Evolutionary conservation across 2,797 vertebrate genomes (phyloP).

Genomic region (Pipistrellus pipistrellus): DNA sequence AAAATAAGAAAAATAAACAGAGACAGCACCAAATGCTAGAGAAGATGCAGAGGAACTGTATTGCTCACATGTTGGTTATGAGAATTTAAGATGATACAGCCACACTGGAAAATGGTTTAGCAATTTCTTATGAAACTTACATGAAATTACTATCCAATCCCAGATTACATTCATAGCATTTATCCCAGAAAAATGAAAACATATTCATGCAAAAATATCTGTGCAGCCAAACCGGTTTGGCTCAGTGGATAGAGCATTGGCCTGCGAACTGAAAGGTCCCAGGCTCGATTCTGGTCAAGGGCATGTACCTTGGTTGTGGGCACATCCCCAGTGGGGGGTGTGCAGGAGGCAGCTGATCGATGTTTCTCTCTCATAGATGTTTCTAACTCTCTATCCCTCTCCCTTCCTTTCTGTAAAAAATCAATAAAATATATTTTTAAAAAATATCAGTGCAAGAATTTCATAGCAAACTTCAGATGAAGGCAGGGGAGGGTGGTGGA

Average conservation of each 20-base stretch:
- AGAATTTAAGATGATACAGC: neutral
- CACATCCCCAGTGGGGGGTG: no score
- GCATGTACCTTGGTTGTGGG: no score
- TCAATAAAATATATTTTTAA: neutral
- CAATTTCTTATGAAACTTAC: neutral
- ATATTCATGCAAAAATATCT: neutral
- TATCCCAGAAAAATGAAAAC: conserved; percentile 17
- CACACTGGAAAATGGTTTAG: neutral
- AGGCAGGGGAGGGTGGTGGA: no score
- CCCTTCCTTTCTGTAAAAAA: no score
- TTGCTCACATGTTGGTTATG: neutral
- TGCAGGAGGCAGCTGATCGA: no score
- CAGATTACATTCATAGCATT: neutral
- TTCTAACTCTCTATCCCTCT: no score
- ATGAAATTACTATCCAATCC: neutral
- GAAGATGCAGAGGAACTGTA: neutral
- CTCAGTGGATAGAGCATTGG: no score
- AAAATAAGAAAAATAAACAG: neutral
- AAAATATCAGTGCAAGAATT: neutral
- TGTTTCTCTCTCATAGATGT: no score
- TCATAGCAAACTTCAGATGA: no score
- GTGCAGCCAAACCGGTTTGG: no score
- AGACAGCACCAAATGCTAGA: neutral
- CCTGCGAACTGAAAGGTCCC: no score
- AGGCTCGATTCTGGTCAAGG: no score